Conservation (phyloP, 2,797 vertebrate species). For the Betta splendens region DNA sequence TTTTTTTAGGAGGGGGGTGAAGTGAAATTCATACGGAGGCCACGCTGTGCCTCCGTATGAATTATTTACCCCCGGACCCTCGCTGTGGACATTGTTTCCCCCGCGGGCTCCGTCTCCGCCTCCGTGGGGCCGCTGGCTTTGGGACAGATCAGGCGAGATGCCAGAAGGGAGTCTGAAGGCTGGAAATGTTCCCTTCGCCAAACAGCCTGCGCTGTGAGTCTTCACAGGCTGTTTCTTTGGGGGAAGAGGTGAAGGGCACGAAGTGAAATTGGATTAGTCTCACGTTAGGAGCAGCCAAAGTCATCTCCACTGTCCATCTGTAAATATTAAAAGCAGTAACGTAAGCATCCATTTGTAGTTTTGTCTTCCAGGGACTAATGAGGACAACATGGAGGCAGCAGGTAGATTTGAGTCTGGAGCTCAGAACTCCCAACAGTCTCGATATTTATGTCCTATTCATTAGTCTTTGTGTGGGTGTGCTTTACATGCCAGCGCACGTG, state of each 20-base stretch:
- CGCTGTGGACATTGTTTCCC: constrained; percentile 46
- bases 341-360: neutral
- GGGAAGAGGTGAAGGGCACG: neutral
- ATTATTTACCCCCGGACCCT: constrained; percentile 67
- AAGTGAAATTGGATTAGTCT: constrained; percentile 8
- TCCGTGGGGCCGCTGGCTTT: constrained; percentile 34
- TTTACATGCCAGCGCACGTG: constrained; percentile 20
- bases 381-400: constrained; percentile 15
- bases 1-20: constrained; percentile 27
- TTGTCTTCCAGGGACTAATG: neutral
- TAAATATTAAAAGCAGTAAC: neutral
- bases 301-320: neutral
- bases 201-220: constrained; percentile 15
- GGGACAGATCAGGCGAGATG: constrained; percentile 27
- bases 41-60: constrained; percentile 46
- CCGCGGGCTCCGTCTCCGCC: constrained; percentile 32
- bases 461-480: constrained; percentile 36
- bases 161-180: constrained; percentile 37
- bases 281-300: constrained; percentile 4
- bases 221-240: constrained; percentile 18
- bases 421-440: constrained; percentile 14
- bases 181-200: constrained; percentile 23
- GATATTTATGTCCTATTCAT: constrained; percentile 39
- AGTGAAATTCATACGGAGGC: constrained; percentile 39
- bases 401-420: neutral